Evolutionary conservation across 2,113 vertebrate species (phyloP).

Genomic region (Argyrosomus japonicus): DNA sequence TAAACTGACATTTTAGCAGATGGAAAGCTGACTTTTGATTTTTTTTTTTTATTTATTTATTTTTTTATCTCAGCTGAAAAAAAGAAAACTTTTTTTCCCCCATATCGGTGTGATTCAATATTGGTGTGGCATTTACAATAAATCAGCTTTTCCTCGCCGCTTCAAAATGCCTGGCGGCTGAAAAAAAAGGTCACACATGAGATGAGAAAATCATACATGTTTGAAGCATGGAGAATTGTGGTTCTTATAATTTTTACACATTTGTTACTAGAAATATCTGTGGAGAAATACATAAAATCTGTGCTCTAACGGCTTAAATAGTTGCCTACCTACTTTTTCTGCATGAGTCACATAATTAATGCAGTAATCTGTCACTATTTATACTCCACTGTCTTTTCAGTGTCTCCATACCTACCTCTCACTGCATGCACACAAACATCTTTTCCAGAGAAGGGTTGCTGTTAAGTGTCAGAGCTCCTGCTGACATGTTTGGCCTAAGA

Average conservation of each 20-base stretch:
- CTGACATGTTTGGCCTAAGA: constrained; percentile 34
- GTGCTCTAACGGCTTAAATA: not conserved
- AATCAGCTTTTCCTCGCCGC: constrained; percentile 9
- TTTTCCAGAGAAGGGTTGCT: not conserved
- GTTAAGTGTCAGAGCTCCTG: constrained; percentile 25
- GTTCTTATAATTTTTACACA: not conserved
- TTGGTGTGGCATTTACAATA: constrained; percentile 58
- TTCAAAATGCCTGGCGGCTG: constrained; percentile 32
- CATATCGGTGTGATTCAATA: constrained; percentile 8
- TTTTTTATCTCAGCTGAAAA: constrained; percentile 32
- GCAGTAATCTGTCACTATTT: not conserved
- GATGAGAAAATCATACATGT: constrained; percentile 23
- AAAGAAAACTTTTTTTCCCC: not conserved
- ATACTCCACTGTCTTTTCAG: not conserved
- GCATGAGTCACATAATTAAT: not conserved
- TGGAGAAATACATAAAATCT: not conserved
- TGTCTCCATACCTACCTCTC: not conserved
- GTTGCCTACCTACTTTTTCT: not conserved
- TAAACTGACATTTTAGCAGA: constrained; percentile 48
- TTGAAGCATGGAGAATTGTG: not conserved
- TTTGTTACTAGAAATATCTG: not conserved
- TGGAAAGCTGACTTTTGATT: constrained; percentile 24
- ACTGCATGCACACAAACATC: not conserved
- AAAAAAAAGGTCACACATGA: constrained; percentile 43
- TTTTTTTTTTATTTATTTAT: too few species aligned